Percentiles rank a stretch among this genome's conserved stretches.
Conservation (phyloP, 2,888 invertebrate species). For the Drosophila limbata region DNA sequence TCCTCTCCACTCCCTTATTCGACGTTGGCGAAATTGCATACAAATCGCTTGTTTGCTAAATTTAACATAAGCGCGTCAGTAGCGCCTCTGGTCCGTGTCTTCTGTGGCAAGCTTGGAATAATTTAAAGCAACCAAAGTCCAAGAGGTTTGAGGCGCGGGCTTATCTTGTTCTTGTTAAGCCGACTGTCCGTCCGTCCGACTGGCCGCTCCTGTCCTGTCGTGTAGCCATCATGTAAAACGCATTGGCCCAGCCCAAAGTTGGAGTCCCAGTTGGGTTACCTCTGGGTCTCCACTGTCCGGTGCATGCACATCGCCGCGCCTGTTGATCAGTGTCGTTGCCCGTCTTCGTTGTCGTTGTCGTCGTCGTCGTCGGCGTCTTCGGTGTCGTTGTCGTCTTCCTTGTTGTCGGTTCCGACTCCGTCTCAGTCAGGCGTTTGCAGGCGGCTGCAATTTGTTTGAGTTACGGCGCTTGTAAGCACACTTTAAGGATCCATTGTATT, state of each 20-base stretch:
- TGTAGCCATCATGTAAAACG: constrained; percentile 78
- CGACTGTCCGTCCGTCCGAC: constrained; percentile 24
- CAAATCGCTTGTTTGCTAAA: constrained; percentile 83
- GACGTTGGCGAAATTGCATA: constrained; percentile 76
- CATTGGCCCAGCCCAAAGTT: constrained; percentile 39
- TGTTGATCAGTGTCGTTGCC: constrained; percentile 76
- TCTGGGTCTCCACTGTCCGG: constrained; percentile 15
- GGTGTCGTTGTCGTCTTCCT: constrained; percentile 22
- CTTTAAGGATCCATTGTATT: constrained; percentile 86
- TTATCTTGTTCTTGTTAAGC: constrained; percentile 74
- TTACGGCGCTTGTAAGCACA: constrained; percentile 86
- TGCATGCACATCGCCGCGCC: constrained; percentile 64
- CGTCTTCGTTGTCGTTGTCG: constrained; percentile 35
- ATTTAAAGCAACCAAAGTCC: constrained; percentile 55
- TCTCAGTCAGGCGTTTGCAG: constrained; percentile 77
- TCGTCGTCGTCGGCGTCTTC: constrained; percentile 18
- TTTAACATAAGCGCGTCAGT: constrained; percentile 80
- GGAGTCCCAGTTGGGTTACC: constrained; percentile 13
- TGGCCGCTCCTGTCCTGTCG: constrained; percentile 74
- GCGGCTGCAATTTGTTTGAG: constrained; percentile 85
- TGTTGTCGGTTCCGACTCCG: constrained; percentile 19
- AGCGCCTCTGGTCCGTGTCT: constrained; percentile 73
- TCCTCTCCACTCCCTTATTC: constrained; percentile 6
- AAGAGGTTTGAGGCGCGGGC: constrained; percentile 42
- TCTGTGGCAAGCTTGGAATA: constrained; percentile 72